These are phyloP conservation scores for Belonocnema kinseyi DNA, from an alignment of 1,140 invertebrate species.

Conservation along the genomic window DNA sequence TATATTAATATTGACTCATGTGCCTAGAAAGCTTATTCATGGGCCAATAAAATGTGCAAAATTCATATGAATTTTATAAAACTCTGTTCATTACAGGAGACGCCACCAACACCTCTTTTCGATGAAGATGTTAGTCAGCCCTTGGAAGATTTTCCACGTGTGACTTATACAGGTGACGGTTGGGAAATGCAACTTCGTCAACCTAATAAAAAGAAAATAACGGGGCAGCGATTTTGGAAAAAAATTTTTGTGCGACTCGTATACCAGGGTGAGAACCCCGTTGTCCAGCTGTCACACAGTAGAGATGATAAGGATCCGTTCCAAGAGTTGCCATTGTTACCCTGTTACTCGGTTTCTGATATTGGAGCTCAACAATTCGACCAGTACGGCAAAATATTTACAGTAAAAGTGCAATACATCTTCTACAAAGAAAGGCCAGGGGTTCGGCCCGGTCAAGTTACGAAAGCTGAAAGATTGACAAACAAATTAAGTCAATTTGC, in stretches of 20 bases:
- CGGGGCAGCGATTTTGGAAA: constrained; percentile 98
- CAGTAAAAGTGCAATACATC: constrained; percentile 97
- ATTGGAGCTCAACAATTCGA: constrained; percentile 98
- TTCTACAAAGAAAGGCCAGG: constrained; percentile 99
- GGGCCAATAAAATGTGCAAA: no score
- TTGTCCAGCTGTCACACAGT: constrained; percentile 90
- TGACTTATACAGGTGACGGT: constrained; percentile 87
- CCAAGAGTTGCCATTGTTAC: constrained; percentile 93
- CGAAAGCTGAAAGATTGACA: constrained; percentile 93
- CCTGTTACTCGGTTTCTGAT: constrained; percentile 94
- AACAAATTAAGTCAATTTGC: constrained; percentile 95
- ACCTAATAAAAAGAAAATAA: constrained; percentile 99
- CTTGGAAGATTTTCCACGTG: constrained; percentile 92
- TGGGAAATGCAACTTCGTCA: constrained; percentile 98
- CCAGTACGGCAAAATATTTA: constrained; percentile 99
- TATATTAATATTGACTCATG: no score
- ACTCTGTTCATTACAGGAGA: constrained; percentile 77
- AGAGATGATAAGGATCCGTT: constrained; percentile 93
- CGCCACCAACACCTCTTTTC: constrained; percentile 92
- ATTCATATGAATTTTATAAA: no score
- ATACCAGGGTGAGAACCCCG: constrained; percentile 87
- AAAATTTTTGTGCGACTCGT: constrained; percentile 93
- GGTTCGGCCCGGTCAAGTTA: constrained; percentile 96
- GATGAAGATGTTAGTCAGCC: constrained; percentile 96
- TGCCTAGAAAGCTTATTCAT: no score